Base-by-base conservation (phyloP, 2,888 invertebrate species). In the Cephus pulcher region DNA sequence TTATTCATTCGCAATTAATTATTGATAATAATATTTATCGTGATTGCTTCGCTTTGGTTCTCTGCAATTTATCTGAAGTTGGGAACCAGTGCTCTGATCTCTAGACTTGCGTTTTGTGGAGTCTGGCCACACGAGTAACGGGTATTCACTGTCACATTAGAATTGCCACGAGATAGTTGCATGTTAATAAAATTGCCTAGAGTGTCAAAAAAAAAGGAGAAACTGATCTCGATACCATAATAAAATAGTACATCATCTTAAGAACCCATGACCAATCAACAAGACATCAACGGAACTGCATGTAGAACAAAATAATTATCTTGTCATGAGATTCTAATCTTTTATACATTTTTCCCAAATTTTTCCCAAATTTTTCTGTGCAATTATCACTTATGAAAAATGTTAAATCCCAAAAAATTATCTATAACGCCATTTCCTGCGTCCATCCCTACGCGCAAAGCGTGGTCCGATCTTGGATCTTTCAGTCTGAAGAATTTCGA, bases 401-500 rank as follows among this genome's bases (percentile, higher is more conserved):
- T 4, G 0, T 37, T 12, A 4, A 37, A 4, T 37, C 37, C 12
- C 37, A 37, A 37, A 40, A 40, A 40, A 56, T 23, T 56, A 2
- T 23, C 40, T 4, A 4, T 40, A 4, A 40, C 15, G 15, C 15
- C 15, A 56, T 56, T 56, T 56, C 15, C 40, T 6, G 6, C 6
- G 40, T 23, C 0, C 40, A 9, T 56, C 23, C 40, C 23, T 56
- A 23, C 1, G 9, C 23, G 6, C 9, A 9, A 23, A 23, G 6
- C 23, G 6, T 23, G 23, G 6, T 56, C 23, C 73, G 76, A 76
- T 73, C 76, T 56, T 34, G 34, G 40, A 56, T 73, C 56, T 73
- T 73, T 34, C 68, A n/a, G 76, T 71, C 73, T 73, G 30, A 76
- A 73, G 76, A 73, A 73, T 73, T 71, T 73, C 76, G 73, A 71